These are phyloP conservation scores for Malurus cyaneus DNA, from an alignment of 2,113 vertebrate genomes.

Conservation along the genomic window DNA sequence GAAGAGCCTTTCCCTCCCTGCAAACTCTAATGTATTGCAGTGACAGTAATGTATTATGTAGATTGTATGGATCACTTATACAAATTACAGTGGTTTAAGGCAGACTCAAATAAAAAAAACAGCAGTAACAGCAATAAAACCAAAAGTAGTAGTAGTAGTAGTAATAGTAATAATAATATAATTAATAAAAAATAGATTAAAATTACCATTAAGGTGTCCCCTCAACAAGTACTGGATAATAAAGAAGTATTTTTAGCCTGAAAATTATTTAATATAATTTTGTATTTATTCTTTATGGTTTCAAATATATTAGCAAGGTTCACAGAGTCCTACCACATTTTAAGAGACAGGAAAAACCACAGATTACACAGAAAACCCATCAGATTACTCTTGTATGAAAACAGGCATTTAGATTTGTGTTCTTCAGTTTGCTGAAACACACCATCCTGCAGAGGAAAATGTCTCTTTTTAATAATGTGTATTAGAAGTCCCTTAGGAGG, in stretches of 20 bases:
- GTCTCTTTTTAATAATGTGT: not conserved
- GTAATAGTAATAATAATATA: not conserved
- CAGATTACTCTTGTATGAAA: not conserved
- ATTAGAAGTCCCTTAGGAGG: not conserved
- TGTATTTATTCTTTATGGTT: not conserved
- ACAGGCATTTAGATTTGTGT: not conserved
- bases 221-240: not conserved
- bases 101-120: constrained; percentile 7
- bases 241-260: constrained; percentile 23
- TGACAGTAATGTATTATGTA: not conserved
- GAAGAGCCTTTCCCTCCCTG: not conserved
- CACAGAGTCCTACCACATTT: not conserved
- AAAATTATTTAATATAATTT: not conserved
- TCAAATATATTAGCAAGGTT: not conserved
- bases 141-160: not conserved
- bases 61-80: constrained; percentile 26
- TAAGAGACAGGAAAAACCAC: not conserved
- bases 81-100: constrained; percentile 34
- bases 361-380: not conserved
- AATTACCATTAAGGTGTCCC: not conserved
- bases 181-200: not conserved
- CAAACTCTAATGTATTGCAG: not conserved
- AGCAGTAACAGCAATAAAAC: not conserved
- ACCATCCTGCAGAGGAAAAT: not conserved
- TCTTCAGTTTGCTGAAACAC: not conserved